Evolutionary conservation across 2,113 vertebrate species (phyloP), one percentile per base, ranked within the genome.

Genomic region (Syngnathus scovelli): DNA sequence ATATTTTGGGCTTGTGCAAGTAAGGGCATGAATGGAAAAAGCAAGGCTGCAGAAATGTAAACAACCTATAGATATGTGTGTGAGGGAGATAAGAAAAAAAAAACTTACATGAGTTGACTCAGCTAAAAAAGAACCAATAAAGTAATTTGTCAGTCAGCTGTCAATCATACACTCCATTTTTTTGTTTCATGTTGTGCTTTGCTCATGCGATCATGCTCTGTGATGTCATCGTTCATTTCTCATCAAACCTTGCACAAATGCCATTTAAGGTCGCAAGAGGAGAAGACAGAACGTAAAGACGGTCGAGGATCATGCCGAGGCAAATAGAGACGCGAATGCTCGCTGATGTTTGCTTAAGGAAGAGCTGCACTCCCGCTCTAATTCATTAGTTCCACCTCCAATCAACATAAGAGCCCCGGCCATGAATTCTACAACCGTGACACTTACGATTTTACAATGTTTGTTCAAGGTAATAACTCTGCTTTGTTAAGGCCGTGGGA

Each of bases 181-280:
- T 33, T 33, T 33, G 27, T 33, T 33, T 33, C 27, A 33, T 55
- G 10, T 54, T 19, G 48, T 51, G 48, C 4, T 1, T 51, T 38
- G 15, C 9, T 54, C 11, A 27, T 11, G 48, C 4, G 51, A 61
- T 70, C 44, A 66, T 18, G 46, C 10, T 27, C 64, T 74, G 54
- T 68, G 16, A 64, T 64, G 68, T 68, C 66, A 69, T 66, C 41
- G 76, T 71, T 68, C 52, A 36, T 69, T 69, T 56, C 38, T 80
- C 23, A 27, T 44, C 18, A 70, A n/a, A 27, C 18, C 23, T 23
- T 23, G 23, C 23, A 61, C 58, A n/a, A 33, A 61, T n/a, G 78
- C 74, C 79, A 67, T 69, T 76, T 48, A 70, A 27, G 36, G 67
- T 82, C 75, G 67, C 62, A 13, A 10, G 73, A 71, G 72, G 78